A percentile compares a stretch with the other conserved stretches of the same genome.
phyloP scores from a whole-genome alignment of 2,888 invertebrate genomes.

The Agrotis clavis region DNA sequence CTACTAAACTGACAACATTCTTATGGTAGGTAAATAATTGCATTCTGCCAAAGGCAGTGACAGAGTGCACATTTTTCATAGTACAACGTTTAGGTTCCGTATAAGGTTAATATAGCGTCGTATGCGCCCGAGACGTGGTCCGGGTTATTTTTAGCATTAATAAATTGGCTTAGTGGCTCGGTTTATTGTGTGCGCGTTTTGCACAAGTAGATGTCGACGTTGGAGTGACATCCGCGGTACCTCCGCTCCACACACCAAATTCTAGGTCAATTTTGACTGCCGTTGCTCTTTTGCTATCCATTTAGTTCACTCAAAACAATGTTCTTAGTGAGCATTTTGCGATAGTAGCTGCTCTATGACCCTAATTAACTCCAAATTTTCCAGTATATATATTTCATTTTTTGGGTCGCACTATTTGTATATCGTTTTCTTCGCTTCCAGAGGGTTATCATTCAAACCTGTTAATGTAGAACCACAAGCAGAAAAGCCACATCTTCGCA shows the following conservation, averaged over 20 bases:
- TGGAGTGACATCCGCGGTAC: conserved; percentile 72
- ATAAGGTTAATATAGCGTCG: conserved; percentile 88
- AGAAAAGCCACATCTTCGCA: conserved; percentile 40
- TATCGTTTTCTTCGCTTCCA: conserved; percentile 25
- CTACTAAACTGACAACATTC: conserved; percentile 72
- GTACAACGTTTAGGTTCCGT: conserved; percentile 80
- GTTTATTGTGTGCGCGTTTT: conserved; percentile 87
- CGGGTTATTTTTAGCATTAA: conserved; percentile 90
- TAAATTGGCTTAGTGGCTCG: conserved; percentile 90
- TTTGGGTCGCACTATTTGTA: conserved; percentile 21
- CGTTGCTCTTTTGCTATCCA: conserved; percentile 69
- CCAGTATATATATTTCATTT: conserved; percentile 10
- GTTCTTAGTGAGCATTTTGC: conserved; percentile 53
- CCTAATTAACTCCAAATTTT: conserved; percentile 46
- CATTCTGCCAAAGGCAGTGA: conserved; percentile 73
- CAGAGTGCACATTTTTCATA: conserved; percentile 76
- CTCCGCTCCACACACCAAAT: conserved; percentile 66
- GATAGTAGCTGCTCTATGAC: conserved; percentile 37
- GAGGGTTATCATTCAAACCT: conserved; percentile 22
- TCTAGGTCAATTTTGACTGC: conserved; percentile 80
- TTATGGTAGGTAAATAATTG: conserved; percentile 74
- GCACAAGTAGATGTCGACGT: conserved; percentile 80
- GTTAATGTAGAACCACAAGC: conserved; percentile 51
- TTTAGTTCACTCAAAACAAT: conserved; percentile 71
- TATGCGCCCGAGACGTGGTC: conserved; percentile 86